Evolutionary conservation across 2,888 invertebrate species (phyloP), one percentile per base, ranked within the genome.

Genomic region (Physocephala rufipes): DNA sequence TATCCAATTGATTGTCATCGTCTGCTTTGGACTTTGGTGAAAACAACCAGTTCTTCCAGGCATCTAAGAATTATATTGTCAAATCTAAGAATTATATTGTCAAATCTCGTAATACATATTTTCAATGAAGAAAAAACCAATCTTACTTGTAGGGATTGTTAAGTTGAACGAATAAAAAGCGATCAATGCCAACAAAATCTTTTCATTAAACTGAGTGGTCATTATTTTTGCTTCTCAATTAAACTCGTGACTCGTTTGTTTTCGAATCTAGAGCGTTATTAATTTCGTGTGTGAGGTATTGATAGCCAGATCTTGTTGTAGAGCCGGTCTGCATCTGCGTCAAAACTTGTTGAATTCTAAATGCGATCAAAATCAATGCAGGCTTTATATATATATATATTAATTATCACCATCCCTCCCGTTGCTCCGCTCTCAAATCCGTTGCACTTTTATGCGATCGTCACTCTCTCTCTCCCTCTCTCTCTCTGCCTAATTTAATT

Each of bases 281-380:
- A 9, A 36, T 36, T 24, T 12, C 24, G 2, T 24, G 19, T n/a
- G 26, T 26, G 36, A 36, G 36, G 9, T 24, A 2, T 26, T 21
- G 26, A 58, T n/a, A 9, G 5, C 3, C 58, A 58, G 26, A 21
- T 28, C 47, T 19, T 28, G 51, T 53, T n/a, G n/a, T 9, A 7
- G 36, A 4, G 3, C 19, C 49, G 62, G 53, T 30, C 30, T 47
- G 24, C 67, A 58, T 19, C 58, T 36, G 49, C 43, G 63, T 51
- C 69, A 66, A 55, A 30, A 45, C 63, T 58, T 70, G 67, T 70
- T 73, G 64, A 73, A 73, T 70, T 73, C 73, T 73, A 70, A 67
- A 63, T 36, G 64, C n/a, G 36, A 47, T 21, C 43, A 13, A n/a
- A 30, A 21, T 36, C 30, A 24, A 2, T 55, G 49, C 43, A 26